phyloP scores from a whole-genome alignment of 1,140 invertebrate species.

The Zophobas atratus region DNA sequence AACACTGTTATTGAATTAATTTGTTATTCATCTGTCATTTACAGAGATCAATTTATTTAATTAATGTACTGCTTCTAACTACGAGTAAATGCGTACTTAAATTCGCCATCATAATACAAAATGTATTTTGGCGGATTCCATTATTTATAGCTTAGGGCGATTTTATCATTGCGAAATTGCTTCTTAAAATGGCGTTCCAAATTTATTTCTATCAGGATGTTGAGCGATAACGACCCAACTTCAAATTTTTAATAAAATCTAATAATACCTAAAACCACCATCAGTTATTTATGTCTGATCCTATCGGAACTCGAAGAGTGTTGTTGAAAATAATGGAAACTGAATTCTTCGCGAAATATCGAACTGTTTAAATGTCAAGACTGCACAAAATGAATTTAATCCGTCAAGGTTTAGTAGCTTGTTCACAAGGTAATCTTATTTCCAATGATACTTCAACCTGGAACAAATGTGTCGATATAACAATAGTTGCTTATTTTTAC shows the following conservation, averaged over 20 bases:
- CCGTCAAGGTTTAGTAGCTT: slow-evolving; percentile 48
- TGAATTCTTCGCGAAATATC: slow-evolving; percentile 33
- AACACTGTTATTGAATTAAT: background rate
- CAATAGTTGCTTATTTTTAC: background rate
- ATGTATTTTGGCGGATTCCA: slow-evolving; percentile 1
- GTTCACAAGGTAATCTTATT: slow-evolving; percentile 45
- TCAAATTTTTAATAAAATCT: slow-evolving; percentile 16
- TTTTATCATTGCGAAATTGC: slow-evolving; percentile 17
- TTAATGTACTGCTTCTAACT: background rate
- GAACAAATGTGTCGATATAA: slow-evolving; percentile 2
- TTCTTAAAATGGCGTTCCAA: background rate
- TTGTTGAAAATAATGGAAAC: background rate
- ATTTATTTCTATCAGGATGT: slow-evolving; percentile 6
- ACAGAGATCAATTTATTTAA: background rate
- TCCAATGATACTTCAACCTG: slow-evolving; percentile 14
- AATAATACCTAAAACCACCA: background rate
- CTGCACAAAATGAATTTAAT: slow-evolving; percentile 45
- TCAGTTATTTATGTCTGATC: no score
- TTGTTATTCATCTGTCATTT: background rate
- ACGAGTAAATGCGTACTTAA: background rate
- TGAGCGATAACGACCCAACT: background rate
- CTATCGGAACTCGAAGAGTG: background rate
- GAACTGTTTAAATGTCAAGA: slow-evolving; percentile 49
- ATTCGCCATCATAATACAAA: background rate
- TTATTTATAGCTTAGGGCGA: background rate